Conservation (phyloP, 2,888 invertebrate genomes). For the Xylocampa areola region DNA sequence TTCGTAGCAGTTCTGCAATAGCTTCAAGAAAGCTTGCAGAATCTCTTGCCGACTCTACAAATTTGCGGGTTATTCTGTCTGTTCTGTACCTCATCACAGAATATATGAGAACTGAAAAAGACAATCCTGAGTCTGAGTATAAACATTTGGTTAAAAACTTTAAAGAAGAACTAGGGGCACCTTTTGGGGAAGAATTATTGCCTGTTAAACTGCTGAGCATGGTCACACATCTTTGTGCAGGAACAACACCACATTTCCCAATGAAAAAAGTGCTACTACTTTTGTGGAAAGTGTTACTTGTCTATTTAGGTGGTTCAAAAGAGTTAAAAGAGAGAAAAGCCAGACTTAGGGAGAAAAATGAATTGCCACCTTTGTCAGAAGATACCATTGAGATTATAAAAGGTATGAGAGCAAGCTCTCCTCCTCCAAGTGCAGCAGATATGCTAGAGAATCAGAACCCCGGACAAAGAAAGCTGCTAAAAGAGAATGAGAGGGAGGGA, state of each 20-base stretch:
- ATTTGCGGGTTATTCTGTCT: slow-evolving; percentile 97
- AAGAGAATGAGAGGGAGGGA: slow-evolving; percentile 91
- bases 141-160: slow-evolving; percentile 89
- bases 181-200: slow-evolving; percentile 94
- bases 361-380: slow-evolving; percentile 94
- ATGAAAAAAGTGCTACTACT: slow-evolving; percentile 99
- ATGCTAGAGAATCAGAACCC: slow-evolving; percentile 96
- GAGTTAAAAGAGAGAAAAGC: slow-evolving; percentile 94
- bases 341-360: slow-evolving; percentile 91
- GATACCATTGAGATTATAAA: slow-evolving; percentile 98
- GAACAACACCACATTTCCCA: slow-evolving; percentile 98
- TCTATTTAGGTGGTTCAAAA: slow-evolving; percentile 97
- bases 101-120: slow-evolving; percentile 94
- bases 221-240: slow-evolving; percentile 99
- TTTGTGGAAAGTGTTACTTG: slow-evolving; percentile 98
- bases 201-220: slow-evolving; percentile 97
- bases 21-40: slow-evolving; percentile 86
- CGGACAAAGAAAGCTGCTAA: slow-evolving; percentile 89
- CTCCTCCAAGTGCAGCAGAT: slow-evolving; percentile 97
- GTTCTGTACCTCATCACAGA: slow-evolving; percentile 98
- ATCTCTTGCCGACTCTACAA: slow-evolving; percentile 94
- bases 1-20: slow-evolving; percentile 90
- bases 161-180: slow-evolving; percentile 90
- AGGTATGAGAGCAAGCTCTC: slow-evolving; percentile 98
- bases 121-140: slow-evolving; percentile 85